These are phyloP conservation scores for Eulemur macaco DNA, from an alignment of 2,113 vertebrate species.

Conservation along the genomic window DNA sequence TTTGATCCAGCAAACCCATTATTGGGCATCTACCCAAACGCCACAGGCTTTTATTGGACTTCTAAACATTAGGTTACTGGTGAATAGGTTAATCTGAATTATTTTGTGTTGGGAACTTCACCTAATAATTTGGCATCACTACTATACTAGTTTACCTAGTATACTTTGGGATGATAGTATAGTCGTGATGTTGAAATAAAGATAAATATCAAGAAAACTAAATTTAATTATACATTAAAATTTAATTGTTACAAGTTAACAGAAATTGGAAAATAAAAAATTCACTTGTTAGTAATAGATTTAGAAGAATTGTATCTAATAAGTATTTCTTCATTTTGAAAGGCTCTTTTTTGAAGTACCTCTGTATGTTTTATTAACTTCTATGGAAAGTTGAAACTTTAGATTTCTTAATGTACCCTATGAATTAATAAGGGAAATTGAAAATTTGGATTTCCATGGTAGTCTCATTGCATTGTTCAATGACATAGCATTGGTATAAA, in stretches of 20 bases:
- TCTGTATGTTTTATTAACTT: background rate
- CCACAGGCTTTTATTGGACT: background rate
- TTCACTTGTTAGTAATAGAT: background rate
- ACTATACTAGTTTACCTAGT: background rate
- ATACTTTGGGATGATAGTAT: background rate
- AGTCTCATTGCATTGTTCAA: background rate
- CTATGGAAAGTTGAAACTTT: background rate
- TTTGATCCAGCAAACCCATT: too few species aligned
- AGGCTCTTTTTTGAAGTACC: background rate
- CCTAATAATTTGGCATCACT: background rate
- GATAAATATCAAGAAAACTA: background rate
- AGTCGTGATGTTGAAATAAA: background rate
- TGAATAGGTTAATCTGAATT: background rate
- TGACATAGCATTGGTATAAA: background rate
- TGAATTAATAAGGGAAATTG: background rate
- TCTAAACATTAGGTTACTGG: background rate
- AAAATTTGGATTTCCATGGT: background rate
- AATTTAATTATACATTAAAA: background rate
- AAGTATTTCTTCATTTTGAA: background rate
- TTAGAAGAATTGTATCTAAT: background rate
- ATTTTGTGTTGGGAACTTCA: background rate
- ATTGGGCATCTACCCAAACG: too few species aligned
- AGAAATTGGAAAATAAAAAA: background rate
- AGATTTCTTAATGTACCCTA: background rate
- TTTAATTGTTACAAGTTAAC: background rate